A percentile compares a stretch with the other conserved stretches of the same genome.
Evolutionary conservation across 2,888 invertebrate genomes (phyloP).

Genomic region (Automeris io): DNA sequence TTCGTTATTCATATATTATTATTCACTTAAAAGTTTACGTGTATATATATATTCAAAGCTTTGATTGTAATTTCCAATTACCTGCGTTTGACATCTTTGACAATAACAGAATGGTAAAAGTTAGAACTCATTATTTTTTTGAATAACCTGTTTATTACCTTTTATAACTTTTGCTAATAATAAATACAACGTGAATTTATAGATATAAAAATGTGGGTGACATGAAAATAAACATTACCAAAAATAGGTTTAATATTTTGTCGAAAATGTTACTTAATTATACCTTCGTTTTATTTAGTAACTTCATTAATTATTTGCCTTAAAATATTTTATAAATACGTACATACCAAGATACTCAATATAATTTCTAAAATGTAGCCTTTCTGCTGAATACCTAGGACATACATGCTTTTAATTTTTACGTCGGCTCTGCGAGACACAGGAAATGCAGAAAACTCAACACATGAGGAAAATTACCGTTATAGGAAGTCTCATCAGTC

Average conservation of each 20-base stretch:
- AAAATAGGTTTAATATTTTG: too few species aligned
- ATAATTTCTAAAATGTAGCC: background rate
- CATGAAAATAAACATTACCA: too few species aligned
- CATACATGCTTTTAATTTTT: too few species aligned
- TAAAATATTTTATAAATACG: background rate
- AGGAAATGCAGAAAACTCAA: too few species aligned
- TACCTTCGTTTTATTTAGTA: too few species aligned
- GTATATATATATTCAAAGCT: background rate
- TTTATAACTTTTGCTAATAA: background rate
- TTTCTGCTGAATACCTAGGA: background rate
- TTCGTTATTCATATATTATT: background rate
- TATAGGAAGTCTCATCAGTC: too few species aligned
- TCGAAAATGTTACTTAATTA: too few species aligned
- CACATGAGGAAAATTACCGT: too few species aligned
- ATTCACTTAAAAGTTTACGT: background rate
- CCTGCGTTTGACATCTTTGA: slow-evolving; percentile 10
- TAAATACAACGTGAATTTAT: too few species aligned
- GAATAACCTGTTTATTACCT: background rate
- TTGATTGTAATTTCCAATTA: slow-evolving; percentile 2
- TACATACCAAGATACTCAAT: too few species aligned
- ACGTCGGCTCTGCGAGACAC: too few species aligned
- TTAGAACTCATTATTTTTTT: background rate
- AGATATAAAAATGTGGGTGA: background rate
- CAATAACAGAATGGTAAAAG: background rate
- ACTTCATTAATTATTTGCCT: too few species aligned